phyloP scores from a whole-genome alignment of 2,113 vertebrate species.

The Actinemys pallida region DNA sequence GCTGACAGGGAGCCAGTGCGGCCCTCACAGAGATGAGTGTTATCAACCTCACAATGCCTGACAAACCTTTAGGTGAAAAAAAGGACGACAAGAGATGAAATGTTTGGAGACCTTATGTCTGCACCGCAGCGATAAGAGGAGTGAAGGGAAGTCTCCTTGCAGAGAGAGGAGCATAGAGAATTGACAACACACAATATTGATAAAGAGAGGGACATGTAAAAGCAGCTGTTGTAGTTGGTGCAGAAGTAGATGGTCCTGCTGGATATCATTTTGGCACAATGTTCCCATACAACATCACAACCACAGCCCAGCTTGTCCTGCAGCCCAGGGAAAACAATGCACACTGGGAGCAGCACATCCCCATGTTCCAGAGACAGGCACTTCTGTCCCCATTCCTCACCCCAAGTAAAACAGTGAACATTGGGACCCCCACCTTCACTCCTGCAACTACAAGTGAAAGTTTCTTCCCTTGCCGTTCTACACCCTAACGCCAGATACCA shows the following conservation, averaged over 20 bases:
- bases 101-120: neutral
- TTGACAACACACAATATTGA: neutral
- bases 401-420: neutral
- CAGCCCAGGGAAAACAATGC: neutral
- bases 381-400: neutral
- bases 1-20: neutral
- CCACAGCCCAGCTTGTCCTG: no score
- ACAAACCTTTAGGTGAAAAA: neutral
- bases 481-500: neutral
- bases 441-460: accelerated
- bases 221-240: neutral
- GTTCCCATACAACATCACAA: neutral
- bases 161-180: neutral
- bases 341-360: neutral
- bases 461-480: neutral
- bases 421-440: neutral
- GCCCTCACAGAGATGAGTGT: neutral
- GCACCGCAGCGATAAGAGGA: neutral
- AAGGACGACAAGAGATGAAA: neutral
- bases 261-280: neutral
- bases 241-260: neutral
- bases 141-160: neutral
- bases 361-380: neutral
- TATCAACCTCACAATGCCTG: neutral
- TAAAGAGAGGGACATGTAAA: neutral